Conservation (phyloP, 1,140 invertebrate species). For the Polypedilum pembai region DNA sequence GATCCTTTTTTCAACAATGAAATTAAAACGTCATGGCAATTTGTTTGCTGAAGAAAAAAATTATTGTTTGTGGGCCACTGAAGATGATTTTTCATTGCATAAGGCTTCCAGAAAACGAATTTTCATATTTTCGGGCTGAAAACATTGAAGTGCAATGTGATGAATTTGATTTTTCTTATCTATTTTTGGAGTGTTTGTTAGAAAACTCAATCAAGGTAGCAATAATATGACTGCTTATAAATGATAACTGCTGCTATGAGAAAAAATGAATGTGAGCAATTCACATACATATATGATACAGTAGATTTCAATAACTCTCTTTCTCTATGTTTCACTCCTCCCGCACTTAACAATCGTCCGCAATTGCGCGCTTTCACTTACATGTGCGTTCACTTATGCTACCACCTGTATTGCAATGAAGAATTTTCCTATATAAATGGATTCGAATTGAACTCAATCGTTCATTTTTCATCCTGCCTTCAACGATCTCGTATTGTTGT, state of each 20-base stretch:
- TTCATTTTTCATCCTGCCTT: slow-evolving; percentile 10
- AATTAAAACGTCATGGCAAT: too few relatives aligned
- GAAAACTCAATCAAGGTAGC: neutral
- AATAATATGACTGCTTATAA: too few relatives aligned
- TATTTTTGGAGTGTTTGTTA: slow-evolving; percentile 13
- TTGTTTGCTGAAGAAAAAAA: too few relatives aligned
- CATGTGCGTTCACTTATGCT: neutral
- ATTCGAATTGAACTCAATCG: neutral
- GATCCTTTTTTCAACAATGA: too few relatives aligned
- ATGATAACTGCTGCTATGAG: too few relatives aligned
- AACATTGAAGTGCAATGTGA: neutral
- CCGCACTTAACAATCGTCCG: neutral
- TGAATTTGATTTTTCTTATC: neutral
- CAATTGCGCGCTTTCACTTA: neutral
- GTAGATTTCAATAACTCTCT: too few relatives aligned
- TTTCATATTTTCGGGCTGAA: neutral
- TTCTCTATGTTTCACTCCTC: too few relatives aligned
- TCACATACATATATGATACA: too few relatives aligned
- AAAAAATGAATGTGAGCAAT: too few relatives aligned
- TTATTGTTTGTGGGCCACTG: too few relatives aligned
- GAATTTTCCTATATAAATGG: neutral
- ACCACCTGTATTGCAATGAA: neutral
- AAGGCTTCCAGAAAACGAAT: too few relatives aligned
- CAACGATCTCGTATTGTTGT: neutral
- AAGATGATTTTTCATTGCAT: too few relatives aligned